Evolutionary conservation across 2,797 vertebrate species (phyloP).

Genomic region (Lepilemur septentrionalis): DNA sequence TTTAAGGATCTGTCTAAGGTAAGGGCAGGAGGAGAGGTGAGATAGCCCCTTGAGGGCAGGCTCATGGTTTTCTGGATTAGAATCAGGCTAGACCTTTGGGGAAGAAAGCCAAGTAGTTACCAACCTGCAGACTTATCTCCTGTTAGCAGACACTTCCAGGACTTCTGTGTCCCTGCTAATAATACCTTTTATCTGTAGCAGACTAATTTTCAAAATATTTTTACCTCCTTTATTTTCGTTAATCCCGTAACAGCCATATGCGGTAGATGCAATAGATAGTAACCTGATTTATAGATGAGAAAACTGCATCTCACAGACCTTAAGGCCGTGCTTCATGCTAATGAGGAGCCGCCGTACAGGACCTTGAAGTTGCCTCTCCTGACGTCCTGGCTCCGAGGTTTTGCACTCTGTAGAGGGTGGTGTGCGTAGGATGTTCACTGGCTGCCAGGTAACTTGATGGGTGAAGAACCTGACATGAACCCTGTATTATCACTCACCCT

Average conservation of each 20-base stretch:
- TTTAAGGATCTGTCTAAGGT: background rate
- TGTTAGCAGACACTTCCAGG: background rate
- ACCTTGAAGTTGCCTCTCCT: background rate
- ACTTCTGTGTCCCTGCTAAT: background rate
- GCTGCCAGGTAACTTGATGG: accelerated
- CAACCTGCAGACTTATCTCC: background rate
- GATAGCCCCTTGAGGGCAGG: background rate
- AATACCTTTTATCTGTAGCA: background rate
- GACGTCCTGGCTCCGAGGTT: background rate
- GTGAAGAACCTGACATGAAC: background rate
- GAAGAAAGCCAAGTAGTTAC: background rate
- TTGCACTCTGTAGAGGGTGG: background rate
- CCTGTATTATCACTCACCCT: background rate
- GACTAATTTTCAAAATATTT: background rate
- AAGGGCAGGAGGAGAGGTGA: background rate
- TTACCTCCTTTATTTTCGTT: background rate
- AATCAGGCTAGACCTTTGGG: background rate
- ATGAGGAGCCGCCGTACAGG: accelerated
- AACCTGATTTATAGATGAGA: background rate
- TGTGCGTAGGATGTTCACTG: too few relatives aligned
- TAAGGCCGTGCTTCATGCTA: background rate
- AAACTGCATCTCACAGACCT: background rate
- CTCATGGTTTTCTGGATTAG: background rate
- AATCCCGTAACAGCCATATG: background rate
- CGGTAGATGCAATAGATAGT: accelerated